Conservation (phyloP, 2,797 vertebrate species). For the Sphenodon punctatus region DNA sequence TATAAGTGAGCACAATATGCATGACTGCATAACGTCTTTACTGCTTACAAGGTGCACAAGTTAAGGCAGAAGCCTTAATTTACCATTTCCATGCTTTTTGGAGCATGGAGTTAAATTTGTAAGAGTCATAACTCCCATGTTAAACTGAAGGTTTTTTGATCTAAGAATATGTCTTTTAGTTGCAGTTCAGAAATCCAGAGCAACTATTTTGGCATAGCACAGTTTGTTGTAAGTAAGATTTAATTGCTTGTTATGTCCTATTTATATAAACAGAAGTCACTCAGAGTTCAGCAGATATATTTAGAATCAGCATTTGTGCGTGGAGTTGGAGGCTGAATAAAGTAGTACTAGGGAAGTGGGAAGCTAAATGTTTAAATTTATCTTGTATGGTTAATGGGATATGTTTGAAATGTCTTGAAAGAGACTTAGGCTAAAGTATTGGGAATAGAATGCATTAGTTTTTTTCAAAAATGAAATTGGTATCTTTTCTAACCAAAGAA, state of each 20-base stretch:
- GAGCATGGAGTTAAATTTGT: too few species aligned
- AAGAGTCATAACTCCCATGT: too few species aligned
- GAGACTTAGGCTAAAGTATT: background rate
- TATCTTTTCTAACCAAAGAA: background rate
- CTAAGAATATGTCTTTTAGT: constrained; percentile 40
- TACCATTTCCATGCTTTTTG: too few species aligned
- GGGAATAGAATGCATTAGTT: fast-evolving
- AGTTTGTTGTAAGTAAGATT: constrained; percentile 76
- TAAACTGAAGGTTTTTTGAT: too few species aligned
- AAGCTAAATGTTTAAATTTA: constrained; percentile 2
- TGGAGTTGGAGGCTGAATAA: constrained; percentile 71
- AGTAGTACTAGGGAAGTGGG: constrained; percentile 72
- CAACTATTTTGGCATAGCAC: constrained; percentile 67
- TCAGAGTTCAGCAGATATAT: constrained; percentile 80
- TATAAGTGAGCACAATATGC: too few species aligned
- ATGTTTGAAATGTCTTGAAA: background rate
- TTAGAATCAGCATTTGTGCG: constrained; percentile 76
- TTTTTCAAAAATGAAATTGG: background rate
- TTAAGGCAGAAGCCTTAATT: too few species aligned
- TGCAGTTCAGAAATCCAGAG: constrained; percentile 54
- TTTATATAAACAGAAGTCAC: constrained; percentile 79
- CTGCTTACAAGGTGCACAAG: too few species aligned
- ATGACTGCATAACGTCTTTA: too few species aligned
- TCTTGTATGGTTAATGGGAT: background rate
- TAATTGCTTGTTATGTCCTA: constrained; percentile 79